Evolutionary conservation across 1,140 invertebrate species (phyloP).

Genomic region (Bombus superbus): DNA sequence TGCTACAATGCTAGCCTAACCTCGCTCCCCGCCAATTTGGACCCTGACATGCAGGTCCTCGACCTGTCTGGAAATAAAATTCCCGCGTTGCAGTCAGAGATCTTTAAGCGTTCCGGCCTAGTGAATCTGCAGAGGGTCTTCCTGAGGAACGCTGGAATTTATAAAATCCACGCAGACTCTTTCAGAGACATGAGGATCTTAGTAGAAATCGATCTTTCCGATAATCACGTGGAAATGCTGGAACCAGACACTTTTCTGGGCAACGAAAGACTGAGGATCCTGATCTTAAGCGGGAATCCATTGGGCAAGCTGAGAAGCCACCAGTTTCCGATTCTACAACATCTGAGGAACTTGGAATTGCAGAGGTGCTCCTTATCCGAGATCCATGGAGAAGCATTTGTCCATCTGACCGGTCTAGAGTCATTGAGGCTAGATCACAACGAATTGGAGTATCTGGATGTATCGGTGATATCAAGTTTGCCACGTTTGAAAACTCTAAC

Average conservation of each 20-base stretch:
- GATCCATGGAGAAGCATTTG: conserved; percentile 89
- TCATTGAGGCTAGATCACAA: conserved; percentile 89
- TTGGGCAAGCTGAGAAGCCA: conserved; percentile 85
- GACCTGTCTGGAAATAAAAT: conserved; percentile 92
- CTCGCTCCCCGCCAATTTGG: conserved; percentile 88
- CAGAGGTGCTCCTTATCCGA: conserved; percentile 89
- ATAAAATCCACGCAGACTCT: conserved; percentile 90
- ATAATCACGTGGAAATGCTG: conserved; percentile 87
- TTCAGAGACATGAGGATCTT: conserved; percentile 94
- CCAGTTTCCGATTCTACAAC: conserved; percentile 89
- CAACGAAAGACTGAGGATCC: conserved; percentile 88
- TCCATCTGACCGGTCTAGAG: conserved; percentile 86
- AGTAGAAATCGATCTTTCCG: conserved; percentile 92
- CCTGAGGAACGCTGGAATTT: conserved; percentile 88
- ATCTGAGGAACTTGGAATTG: conserved; percentile 89
- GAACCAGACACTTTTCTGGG: conserved; percentile 89
- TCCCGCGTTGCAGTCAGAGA: conserved; percentile 89
- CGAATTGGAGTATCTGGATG: conserved; percentile 86
- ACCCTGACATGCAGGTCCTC: conserved; percentile 93
- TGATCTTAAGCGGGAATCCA: conserved; percentile 89
- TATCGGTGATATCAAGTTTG: conserved; percentile 86
- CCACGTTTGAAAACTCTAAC: conserved; percentile 89
- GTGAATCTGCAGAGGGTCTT: conserved; percentile 93
- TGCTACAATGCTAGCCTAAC: conserved; percentile 90
- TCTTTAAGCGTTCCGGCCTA: conserved; percentile 90